A percentile compares a stretch with the other conserved stretches of the same genome.
Conservation (phyloP, 1,140 invertebrate genomes). For the Monomorium pharaonis region DNA sequence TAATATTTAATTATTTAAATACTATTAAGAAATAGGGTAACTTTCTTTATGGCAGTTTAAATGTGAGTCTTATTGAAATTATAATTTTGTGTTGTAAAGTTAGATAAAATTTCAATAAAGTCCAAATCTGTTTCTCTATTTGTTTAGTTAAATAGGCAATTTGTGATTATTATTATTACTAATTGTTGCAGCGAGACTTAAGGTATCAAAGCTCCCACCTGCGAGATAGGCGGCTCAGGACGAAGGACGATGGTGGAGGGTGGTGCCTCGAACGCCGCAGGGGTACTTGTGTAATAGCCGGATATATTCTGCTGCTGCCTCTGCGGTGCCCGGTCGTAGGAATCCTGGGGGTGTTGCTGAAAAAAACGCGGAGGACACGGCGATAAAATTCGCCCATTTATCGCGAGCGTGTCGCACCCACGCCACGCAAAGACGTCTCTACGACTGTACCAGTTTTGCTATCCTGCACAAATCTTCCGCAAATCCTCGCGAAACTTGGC, state of each 20-base stretch:
- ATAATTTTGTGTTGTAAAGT: too few species aligned
- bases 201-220: constrained; percentile 80
- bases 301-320: constrained; percentile 73
- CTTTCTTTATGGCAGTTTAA: too few species aligned
- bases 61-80: too few species aligned
- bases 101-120: too few species aligned
- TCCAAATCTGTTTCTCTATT: too few species aligned
- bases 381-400: not conserved
- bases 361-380: constrained; percentile 30
- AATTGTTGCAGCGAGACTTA: not conserved
- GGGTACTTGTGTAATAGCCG: constrained; percentile 72
- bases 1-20: too few species aligned
- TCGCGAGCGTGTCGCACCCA: not conserved
- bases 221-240: constrained; percentile 89
- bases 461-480: not conserved
- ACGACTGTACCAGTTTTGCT: constrained; percentile 29
- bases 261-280: constrained; percentile 86
- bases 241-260: constrained; percentile 90
- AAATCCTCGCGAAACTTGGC: not conserved
- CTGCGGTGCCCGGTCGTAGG: constrained; percentile 79
- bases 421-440: constrained; percentile 12
- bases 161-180: not conserved
- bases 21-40: too few species aligned
- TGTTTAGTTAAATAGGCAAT: too few species aligned
- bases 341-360: constrained; percentile 71